Evolutionary conservation across 2,113 vertebrate species (phyloP).

Genomic region (Alethe castanea): DNA sequence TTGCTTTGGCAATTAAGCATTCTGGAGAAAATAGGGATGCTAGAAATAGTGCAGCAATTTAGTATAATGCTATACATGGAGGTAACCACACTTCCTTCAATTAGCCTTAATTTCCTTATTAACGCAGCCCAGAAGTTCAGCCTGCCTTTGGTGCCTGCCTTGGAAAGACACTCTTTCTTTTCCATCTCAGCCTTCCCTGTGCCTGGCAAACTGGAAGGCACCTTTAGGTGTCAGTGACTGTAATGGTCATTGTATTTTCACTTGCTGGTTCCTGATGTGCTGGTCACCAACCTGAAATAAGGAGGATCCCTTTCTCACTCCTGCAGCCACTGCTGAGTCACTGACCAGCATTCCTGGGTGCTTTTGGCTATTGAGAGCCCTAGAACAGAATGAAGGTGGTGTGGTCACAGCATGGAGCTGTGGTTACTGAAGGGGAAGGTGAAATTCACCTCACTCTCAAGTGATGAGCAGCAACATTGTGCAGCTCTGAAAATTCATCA

Average conservation of each 20-base stretch:
- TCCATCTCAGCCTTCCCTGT: neutral
- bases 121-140: too few relatives aligned
- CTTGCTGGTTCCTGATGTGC: neutral
- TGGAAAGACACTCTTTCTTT: too few relatives aligned
- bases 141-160: too few relatives aligned
- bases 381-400: too few relatives aligned
- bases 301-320: neutral
- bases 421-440: neutral
- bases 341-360: neutral
- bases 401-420: neutral
- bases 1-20: too few relatives aligned
- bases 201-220: neutral
- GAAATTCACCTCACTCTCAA: neutral
- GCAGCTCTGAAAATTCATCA: neutral
- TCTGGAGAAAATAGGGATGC: too few relatives aligned
- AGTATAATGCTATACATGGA: too few relatives aligned
- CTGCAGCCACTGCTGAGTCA: neutral
- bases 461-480: neutral
- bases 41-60: too few relatives aligned
- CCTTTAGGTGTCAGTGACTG: neutral
- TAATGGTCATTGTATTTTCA: neutral
- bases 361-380: neutral
- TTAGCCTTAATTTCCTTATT: too few relatives aligned
- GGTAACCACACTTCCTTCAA: too few relatives aligned
- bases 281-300: neutral